Evolutionary conservation across 2,888 invertebrate genomes (phyloP).

Genomic region (Ornithoptera priamus): DNA sequence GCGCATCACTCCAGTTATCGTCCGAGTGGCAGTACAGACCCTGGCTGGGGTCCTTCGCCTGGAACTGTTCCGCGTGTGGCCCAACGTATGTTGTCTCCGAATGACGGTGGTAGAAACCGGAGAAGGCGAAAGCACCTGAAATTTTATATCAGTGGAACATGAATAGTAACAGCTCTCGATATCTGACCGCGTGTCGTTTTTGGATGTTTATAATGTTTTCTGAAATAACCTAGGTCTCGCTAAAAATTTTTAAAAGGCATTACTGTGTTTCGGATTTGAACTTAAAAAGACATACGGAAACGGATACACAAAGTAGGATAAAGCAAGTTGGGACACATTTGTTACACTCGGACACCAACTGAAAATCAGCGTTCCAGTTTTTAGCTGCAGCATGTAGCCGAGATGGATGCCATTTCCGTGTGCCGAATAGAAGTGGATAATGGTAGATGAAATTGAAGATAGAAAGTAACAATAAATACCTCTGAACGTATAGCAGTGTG

Average conservation of each 20-base stretch:
- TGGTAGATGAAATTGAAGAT: neutral
- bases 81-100: slow-evolving; percentile 72
- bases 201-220: too few relatives aligned
- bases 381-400: too few relatives aligned
- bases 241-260: too few relatives aligned
- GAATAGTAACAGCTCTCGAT: neutral
- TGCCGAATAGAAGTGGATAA: neutral
- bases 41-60: slow-evolving; percentile 67
- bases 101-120: slow-evolving; percentile 70
- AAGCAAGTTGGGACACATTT: too few relatives aligned
- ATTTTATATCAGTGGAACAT: neutral
- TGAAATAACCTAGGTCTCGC: too few relatives aligned
- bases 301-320: too few relatives aligned
- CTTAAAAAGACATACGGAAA: too few relatives aligned
- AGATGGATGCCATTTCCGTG: too few relatives aligned
- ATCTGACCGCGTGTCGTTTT: too few relatives aligned
- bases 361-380: too few relatives aligned
- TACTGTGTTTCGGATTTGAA: too few relatives aligned
- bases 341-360: too few relatives aligned
- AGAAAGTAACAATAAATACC: slow-evolving; percentile 41
- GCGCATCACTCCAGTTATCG: slow-evolving; percentile 72
- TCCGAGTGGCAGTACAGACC: slow-evolving; percentile 72
- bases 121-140: slow-evolving; percentile 68
- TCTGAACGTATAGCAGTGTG: slow-evolving; percentile 73
- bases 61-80: slow-evolving; percentile 71